Conservation (phyloP, 2,113 vertebrate genomes). For the Alaudala cheleensis region DNA sequence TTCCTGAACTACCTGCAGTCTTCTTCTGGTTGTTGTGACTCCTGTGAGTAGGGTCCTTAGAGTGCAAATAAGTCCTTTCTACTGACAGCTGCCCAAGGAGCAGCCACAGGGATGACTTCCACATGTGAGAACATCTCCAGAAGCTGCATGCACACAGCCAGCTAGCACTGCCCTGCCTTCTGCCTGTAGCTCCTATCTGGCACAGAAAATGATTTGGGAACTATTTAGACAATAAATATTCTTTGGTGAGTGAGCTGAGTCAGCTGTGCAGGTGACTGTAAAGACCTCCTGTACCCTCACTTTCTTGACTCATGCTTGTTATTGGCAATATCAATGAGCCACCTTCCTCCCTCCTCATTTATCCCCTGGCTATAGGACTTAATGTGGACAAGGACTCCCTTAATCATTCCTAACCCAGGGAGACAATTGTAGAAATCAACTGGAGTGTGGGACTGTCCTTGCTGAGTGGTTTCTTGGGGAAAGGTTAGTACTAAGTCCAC, state of each 20-base stretch:
- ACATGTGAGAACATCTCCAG: not conserved
- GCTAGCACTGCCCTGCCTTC: not conserved
- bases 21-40: not conserved
- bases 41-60: not conserved
- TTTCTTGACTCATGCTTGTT: not conserved
- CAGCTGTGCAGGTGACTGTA: not conserved
- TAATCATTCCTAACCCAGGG: not conserved
- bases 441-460: not conserved
- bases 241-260: not conserved
- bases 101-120: not conserved
- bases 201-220: not conserved
- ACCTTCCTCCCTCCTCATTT: not conserved
- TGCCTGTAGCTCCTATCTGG: not conserved
- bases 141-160: not conserved
- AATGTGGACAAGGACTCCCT: not conserved
- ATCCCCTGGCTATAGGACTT: not conserved
- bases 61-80: not conserved
- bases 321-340: not conserved
- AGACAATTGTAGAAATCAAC: not conserved
- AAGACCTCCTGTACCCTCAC: not conserved
- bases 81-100: not conserved
- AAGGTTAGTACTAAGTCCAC: not conserved
- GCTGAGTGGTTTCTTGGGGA: not conserved
- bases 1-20: not conserved
- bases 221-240: not conserved